Evolutionary conservation across 2,888 invertebrate genomes (phyloP), one percentile per base, ranked within the genome.

Genomic region (Pseudoips prasinana): DNA sequence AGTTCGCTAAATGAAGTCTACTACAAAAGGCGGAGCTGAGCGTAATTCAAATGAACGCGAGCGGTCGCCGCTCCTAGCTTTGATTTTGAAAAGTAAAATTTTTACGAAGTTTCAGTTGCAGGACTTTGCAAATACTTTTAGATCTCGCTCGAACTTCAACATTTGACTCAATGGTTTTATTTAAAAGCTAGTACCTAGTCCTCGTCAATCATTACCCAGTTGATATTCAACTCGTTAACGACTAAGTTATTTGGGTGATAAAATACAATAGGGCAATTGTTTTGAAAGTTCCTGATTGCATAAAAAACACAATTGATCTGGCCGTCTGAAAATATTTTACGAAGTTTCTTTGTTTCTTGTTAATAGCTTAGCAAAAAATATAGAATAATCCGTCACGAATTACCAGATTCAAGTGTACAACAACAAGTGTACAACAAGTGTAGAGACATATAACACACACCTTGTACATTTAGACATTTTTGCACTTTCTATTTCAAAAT

Each of bases 1-100:
- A 83, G 79, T 85, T 85, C 75, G 72, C 76, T 84, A 86, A 88
- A 88, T 85, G 86, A 85, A 86, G 82, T 77, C 68, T 86, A 84
- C 80, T 84, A 87, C 86, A 87, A 88, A 87, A 85, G 87, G 73
- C 84, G 71, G 76, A 71, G 69, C 67, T 60, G 59, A 68, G 62
- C 74, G 80, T 81, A 82, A 87, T 86, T 86, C 81, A 84, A 87
- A 86, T 80, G 83, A 85, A 75, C 76, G 77, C 67, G 59, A 69
- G 59, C 59, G 59, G 64, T 51, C 52, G 73, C 74, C 74, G 72
- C 73, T 73, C 65, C 69, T 64, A 69, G 70, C 79, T 78, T 82
- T 83, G 83, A 85, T 80, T 82, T 34, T 71, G 59, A 63, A 74
- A 82, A 84, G 76, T 84, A 84, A 65, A 80, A 83, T 83, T 85